These are phyloP conservation scores for Rallus crepitans DNA, from an alignment of 2,797 vertebrate genomes.

Conservation along the genomic window DNA sequence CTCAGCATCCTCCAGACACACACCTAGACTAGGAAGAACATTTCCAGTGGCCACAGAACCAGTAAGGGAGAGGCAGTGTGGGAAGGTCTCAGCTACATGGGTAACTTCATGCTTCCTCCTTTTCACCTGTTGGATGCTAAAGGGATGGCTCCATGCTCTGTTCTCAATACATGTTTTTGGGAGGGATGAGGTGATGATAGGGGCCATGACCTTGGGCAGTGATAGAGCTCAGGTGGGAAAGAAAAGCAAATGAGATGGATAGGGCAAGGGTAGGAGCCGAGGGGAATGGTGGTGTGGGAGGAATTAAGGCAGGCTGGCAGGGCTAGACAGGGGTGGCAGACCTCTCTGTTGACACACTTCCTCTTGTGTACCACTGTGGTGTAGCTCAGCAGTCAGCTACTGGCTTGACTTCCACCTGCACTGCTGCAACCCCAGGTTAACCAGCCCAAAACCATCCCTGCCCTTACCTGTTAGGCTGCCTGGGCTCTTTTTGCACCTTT, in stretches of 20 bases:
- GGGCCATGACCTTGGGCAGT: not conserved
- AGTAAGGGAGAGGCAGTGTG: not conserved
- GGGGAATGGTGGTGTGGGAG: fast-evolving
- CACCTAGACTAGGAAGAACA: not conserved
- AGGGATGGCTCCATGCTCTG: not conserved
- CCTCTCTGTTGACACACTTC: not conserved
- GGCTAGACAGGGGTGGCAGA: not conserved
- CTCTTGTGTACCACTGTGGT: not conserved
- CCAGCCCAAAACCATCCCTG: slow-evolving; percentile 27
- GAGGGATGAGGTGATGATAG: not conserved
- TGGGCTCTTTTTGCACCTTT: slow-evolving; percentile 79
- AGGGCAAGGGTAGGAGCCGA: not conserved
- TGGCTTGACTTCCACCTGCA: not conserved
- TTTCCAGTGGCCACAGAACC: not conserved
- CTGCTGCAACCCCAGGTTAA: not conserved
- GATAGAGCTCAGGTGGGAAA: not conserved
- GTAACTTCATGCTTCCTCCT: not conserved
- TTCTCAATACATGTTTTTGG: not conserved
- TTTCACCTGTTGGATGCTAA: not conserved
- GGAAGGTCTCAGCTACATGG: not conserved
- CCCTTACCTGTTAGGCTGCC: slow-evolving; percentile 78
- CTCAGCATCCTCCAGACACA: not conserved
- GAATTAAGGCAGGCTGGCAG: not conserved
- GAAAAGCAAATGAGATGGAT: not conserved
- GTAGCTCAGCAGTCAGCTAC: fast-evolving